Base-by-base conservation (phyloP, 2,888 invertebrate genomes). In the Mesorhabditis spiculigera region DNA sequence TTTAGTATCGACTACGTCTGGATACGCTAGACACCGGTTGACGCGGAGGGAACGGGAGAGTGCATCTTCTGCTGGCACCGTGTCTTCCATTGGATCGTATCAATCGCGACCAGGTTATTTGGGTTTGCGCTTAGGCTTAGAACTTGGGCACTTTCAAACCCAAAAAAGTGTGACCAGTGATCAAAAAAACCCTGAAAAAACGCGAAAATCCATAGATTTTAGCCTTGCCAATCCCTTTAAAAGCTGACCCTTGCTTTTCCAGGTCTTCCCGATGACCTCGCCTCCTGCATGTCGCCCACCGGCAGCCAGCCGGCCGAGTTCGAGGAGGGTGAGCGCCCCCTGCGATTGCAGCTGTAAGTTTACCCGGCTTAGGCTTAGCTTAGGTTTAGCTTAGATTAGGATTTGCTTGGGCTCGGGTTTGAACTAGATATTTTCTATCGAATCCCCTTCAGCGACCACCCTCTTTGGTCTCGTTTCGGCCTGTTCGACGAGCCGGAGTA, bases 401-500 rank as follows among this genome's bases (percentile, higher is more conserved):
- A 50, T 10, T 50, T 10, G 50, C 13, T 50, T 50, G 50, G 13
- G 50, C 8, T 10, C 13, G 50, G 6, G 6, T 50, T 50, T 50
- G 50, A 13, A 10, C 50, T 50, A 50, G 50, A 50, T 50, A 50
- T 10, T 13, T 50, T 50, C 13, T 50, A 50, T 6, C 6, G 13
- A 13, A 10, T 50, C 13, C 50, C 13, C 13, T 50, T 50, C 50
- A 50, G 50, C 6, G 50, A 50, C 6, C 50, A 73, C 8, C 71
- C 68, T 10, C 68, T 71, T 4, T 78, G 76, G 71, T 74, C 74
- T 16, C 74, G 74, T 13, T 73, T 73, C 28, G 75, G 74, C 43
- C 62, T 80, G 5, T 80, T 80, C 69, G 68, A 68, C 6, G 28
- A 58, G 10, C 73, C 74, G 42, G 72, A 73, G 43, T 74, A 78